Evolutionary conservation across 1,140 invertebrate genomes (phyloP).

Genomic region (Orussus abietinus): DNA sequence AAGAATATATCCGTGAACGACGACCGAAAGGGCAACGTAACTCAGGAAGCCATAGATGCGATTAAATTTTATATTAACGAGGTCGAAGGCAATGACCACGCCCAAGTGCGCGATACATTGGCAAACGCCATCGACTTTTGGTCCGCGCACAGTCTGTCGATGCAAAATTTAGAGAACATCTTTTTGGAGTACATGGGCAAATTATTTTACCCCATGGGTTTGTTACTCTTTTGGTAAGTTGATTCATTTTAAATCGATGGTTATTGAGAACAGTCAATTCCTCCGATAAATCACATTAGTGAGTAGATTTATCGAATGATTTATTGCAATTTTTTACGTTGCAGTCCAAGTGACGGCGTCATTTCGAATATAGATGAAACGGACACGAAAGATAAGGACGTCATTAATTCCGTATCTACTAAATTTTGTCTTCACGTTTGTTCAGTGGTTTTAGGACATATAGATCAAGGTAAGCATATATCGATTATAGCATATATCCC

Average conservation of each 20-base stretch:
- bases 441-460: conserved; percentile 41
- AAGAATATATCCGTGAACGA: conserved; percentile 1
- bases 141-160: conserved; percentile 48
- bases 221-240: conserved; percentile 49
- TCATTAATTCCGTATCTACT: conserved; percentile 41
- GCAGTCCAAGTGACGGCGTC: too few species aligned
- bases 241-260: too few species aligned
- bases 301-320: too few species aligned
- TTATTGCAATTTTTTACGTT: too few species aligned
- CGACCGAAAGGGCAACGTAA: conserved; percentile 23
- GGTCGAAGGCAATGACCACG: conserved; percentile 43
- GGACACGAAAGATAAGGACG: not conserved
- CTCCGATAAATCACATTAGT: too few species aligned
- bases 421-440: conserved; percentile 49
- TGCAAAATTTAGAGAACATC: conserved; percentile 48
- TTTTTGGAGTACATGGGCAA: conserved; percentile 47
- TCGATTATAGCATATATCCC: too few species aligned
- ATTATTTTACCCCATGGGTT: conserved; percentile 49
- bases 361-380: conserved; percentile 1
- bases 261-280: too few species aligned
- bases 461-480: conserved; percentile 41
- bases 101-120: conserved; percentile 40
- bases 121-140: conserved; percentile 50
- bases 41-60: conserved; percentile 34
- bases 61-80: conserved; percentile 50